Evolutionary conservation across 2,888 invertebrate genomes (phyloP), one percentile per base, ranked within the genome.

Genomic region (Acronicta aceris): DNA sequence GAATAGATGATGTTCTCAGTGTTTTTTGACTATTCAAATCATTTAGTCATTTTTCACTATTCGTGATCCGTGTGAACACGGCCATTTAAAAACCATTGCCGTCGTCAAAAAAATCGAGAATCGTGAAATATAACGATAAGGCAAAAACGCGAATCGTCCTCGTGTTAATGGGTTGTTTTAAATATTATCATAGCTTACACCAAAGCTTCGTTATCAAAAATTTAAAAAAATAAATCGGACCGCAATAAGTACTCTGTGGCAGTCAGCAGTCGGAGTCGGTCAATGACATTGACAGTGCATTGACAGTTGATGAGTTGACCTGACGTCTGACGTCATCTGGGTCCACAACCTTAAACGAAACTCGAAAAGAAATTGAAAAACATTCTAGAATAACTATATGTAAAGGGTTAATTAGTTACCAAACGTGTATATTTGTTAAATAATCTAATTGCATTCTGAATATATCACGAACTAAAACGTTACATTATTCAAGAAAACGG

Each of bases 321-420:
- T 43, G 21, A n/a, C 33, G 43, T 42, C 16, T 30, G 27, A 50
- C 21, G 49, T 62, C 52, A 53, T 57, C 51, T 54, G 17, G 30
- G 53, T 47, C 10, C 33, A 33, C 16, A 49, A 63, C 10, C 33
- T 25, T n/a, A 49, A 63, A 55, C 9, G 38, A 38, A 38, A 38
- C 6, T n/a, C 38, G 30, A 47, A 59, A 13, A 6, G 3, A 12
- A 17, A 13, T 6, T 15, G n/a, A 12, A 21, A 67, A 46, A 15
- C 30, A 57, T 51, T 70, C 54, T 57, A 60, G 69, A 65, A 69
- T 55, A 45, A 38, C 16, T 13, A 4, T 7, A 27, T 3, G 9
- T 17, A 49, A 16, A 55, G 21, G 17, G 17, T 16, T 30, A 40
- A 59, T 17, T 50, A 33, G 13, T 21, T 42, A 42, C 38, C 33